Base-by-base conservation (phyloP, 2,113 vertebrate species). In the Tupaia tana region DNA sequence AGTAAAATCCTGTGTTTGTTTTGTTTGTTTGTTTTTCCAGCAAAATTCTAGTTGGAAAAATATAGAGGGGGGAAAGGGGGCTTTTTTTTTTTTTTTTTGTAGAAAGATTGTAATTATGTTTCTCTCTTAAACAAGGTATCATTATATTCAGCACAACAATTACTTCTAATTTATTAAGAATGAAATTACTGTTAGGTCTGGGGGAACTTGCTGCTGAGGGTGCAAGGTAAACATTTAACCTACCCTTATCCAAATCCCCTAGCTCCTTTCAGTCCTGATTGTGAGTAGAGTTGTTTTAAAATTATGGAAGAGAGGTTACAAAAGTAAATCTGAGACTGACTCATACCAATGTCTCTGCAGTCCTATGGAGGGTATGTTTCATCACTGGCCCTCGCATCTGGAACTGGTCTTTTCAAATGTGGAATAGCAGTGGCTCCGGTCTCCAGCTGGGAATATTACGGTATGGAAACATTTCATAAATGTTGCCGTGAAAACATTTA, bases 401-500 rank as follows among this genome's bases (percentile, higher is more conserved):
- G 99, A 95, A 99, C 98, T 94, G 99, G 99, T 90, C 96, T 99
- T 94, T 99, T 99, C 98, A 99, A 99, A 98, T 99, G 99, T 92
- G 99, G 99, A 88, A 99, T 99, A 73, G 99, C 99, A 67, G 99
- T 99, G 64, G 99, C 99, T 97, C 99, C 99, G 19, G 99, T 99
- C 89, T 99, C 99, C 96, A 99, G 99, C 97, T 99, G 99, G 99
- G 99, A 99, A 96, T 99, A 99, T 99, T 99, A 99, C 25, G 99
- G 99, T 99, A 99, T 97, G 99, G 95, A 97, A 98, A 89, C 58
- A 97, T 96, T 84, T 97, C 69, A 96, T 96, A 96, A 98, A 98
- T 83, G 61, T 93, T 97, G 90, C 85, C 91, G 78, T 96, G 87
- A 97, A 98, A 97, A 96, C 78, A 95, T 94, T 94, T 95, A 96